Base-by-base conservation (phyloP, 2,888 invertebrate genomes). In the Lithophane leautieri region DNA sequence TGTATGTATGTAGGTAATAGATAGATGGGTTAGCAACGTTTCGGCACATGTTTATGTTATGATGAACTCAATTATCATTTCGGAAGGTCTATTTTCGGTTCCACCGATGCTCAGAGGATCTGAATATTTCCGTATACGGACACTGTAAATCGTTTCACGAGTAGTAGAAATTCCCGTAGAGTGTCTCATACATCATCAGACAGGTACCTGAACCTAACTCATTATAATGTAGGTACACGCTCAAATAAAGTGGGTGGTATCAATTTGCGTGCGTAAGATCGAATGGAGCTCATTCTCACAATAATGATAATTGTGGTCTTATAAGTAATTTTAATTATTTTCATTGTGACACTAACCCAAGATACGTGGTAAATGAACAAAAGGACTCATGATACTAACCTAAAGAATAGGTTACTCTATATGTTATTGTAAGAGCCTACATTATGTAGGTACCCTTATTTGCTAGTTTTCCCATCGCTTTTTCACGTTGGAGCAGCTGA, bases 221-320 rank as follows among this genome's bases (percentile, higher is more conserved):
- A 82, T 70, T 72, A 66, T 82, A 61, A 56, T 34, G 58, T 73
- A 54, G 72, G 40, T 54, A 69, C 47, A 60, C 50, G 47, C 34
- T 77, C 54, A 50, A 69, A 83, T 65, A 63, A 56, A 79, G 63
- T 79, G 58, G 72, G 67, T 44, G 56, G 62, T 78, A 70, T 83
- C 47, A 68, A 78, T 68, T 71, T 66, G 71, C 82, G 69, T 82
- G 44, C 40, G n/a, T 52, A 71, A 79, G 25, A 73, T 77, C 19
- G 52, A 78, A 28, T 47, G 58, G 58, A 75, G 19, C 76, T 81
- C 60, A 66, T 78, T 47, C 52, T 14, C 28, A 58, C 52, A 81
- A 65, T 61, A 42, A 80, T 80, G 47, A 44, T 76, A 76, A 76
- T 50, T 56, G 25, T 52, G 28, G 34, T 73, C 28, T 63, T 80